These are phyloP conservation scores for Drosophila niveifrons DNA, from an alignment of 2,888 invertebrate species.

Conservation along the genomic window DNA sequence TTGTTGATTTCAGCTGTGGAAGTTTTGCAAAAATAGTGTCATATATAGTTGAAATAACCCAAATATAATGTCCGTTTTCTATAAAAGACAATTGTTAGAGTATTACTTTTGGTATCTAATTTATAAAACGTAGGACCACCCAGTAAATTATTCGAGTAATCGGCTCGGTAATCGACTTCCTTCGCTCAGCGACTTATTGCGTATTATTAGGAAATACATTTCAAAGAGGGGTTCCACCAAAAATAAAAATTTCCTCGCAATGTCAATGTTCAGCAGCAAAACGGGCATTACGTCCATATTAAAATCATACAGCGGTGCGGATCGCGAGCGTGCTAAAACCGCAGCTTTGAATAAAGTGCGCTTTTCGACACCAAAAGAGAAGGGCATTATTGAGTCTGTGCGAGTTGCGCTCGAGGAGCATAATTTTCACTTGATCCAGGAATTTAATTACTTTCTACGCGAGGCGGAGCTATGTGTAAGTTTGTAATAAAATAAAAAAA, in stretches of 20 bases:
- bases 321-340: conserved; percentile 82
- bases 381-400: conserved; percentile 75
- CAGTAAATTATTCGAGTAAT: background rate
- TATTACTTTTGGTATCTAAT: conserved; percentile 25
- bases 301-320: conserved; percentile 76
- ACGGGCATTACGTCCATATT: conserved; percentile 82
- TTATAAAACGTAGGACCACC: conserved; percentile 39
- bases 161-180: background rate
- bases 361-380: conserved; percentile 78
- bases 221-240: background rate
- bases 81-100: conserved; percentile 10
- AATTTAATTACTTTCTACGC: conserved; percentile 76
- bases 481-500: conserved; percentile 8
- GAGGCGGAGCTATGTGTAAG: conserved; percentile 77
- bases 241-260: conserved; percentile 32
- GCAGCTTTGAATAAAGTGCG: conserved; percentile 83
- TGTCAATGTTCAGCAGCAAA: conserved; percentile 82
- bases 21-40: conserved; percentile 18
- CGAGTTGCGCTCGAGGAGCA: conserved; percentile 66
- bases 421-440: conserved; percentile 74
- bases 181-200: conserved; percentile 29
- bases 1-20: conserved; percentile 48
- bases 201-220: conserved; percentile 44
- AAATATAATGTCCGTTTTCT: conserved; percentile 53
- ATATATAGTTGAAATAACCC: conserved; percentile 18